Percentiles rank a stretch among this genome's conserved stretches.
Conservation (phyloP, 1,140 invertebrate genomes). For the Sitobion miscanthi region DNA sequence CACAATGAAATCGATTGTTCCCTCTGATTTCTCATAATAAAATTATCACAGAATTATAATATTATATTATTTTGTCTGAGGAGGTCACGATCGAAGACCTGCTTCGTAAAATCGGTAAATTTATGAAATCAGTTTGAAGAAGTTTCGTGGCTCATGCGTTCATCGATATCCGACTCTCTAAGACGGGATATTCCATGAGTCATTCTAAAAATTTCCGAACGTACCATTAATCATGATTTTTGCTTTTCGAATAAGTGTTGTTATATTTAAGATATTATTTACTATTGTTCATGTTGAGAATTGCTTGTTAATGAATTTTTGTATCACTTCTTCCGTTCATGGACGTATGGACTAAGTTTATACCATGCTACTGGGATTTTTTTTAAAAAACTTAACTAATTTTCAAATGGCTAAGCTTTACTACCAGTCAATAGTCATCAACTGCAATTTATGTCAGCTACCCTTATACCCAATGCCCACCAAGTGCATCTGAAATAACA, state of each 20-base stretch:
- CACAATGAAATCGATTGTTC: neutral
- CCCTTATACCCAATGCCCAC: too few relatives aligned
- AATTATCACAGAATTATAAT: too few relatives aligned
- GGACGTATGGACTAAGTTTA: too few relatives aligned
- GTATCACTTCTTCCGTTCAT: neutral
- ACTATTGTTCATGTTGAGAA: neutral
- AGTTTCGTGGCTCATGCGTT: neutral
- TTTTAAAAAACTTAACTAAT: neutral
- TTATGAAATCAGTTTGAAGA: too few relatives aligned
- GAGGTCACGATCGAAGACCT: too few relatives aligned
- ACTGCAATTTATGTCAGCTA: too few relatives aligned
- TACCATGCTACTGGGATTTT: neutral
- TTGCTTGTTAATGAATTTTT: too few relatives aligned
- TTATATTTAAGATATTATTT: neutral
- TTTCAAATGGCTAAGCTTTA: neutral
- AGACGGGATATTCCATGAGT: too few relatives aligned
- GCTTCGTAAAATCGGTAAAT: too few relatives aligned
- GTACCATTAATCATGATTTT: neutral
- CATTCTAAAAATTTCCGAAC: neutral
- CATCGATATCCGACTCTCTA: neutral
- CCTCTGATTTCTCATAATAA: neutral
- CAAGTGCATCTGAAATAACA: too few relatives aligned
- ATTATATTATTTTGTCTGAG: too few relatives aligned
- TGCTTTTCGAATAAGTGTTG: neutral
- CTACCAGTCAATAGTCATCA: neutral